A percentile compares a stretch with the other conserved stretches of the same genome.
Conservation (phyloP, 2,888 invertebrate genomes). For the Nemurella pictetii region DNA sequence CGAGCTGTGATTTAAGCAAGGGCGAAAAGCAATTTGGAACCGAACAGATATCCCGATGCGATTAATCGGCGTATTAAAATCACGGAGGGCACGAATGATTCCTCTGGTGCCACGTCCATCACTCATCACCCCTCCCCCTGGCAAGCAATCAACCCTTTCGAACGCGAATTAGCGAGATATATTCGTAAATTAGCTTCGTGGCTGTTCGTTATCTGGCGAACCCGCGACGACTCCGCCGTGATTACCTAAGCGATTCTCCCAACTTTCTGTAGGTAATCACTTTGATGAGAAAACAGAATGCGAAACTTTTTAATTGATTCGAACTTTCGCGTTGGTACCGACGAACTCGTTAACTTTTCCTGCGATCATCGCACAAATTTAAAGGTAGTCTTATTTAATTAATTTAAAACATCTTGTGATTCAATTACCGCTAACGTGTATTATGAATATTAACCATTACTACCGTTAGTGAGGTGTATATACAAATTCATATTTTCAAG, state of each 20-base stretch:
- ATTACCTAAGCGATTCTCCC: not conserved
- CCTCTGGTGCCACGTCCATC: not conserved
- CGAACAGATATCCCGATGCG: not conserved
- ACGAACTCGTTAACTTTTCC: not conserved
- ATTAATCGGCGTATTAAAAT: not conserved
- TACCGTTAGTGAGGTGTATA: no score
- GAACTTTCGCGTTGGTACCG: not conserved
- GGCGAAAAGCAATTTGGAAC: not conserved
- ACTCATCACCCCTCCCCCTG: not conserved
- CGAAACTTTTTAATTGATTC: conserved; percentile 21
- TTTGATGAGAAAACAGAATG: conserved; percentile 26
- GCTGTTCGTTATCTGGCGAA: conserved; percentile 15
- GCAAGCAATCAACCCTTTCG: not conserved
- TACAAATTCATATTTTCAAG: no score
- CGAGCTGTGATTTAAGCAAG: not conserved
- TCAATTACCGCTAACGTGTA: not conserved
- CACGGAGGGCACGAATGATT: not conserved
- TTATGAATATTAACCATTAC: no score
- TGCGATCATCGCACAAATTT: not conserved
- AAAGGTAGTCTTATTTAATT: not conserved
- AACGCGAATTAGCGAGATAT: conserved; percentile 4
- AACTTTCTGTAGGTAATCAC: conserved; percentile 3
- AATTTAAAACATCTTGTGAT: not conserved
- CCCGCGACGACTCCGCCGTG: not conserved
- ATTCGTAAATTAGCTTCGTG: conserved; percentile 14